Evolutionary conservation across 2,797 vertebrate species (phyloP).

Genomic region (Sorex maritimensis): DNA sequence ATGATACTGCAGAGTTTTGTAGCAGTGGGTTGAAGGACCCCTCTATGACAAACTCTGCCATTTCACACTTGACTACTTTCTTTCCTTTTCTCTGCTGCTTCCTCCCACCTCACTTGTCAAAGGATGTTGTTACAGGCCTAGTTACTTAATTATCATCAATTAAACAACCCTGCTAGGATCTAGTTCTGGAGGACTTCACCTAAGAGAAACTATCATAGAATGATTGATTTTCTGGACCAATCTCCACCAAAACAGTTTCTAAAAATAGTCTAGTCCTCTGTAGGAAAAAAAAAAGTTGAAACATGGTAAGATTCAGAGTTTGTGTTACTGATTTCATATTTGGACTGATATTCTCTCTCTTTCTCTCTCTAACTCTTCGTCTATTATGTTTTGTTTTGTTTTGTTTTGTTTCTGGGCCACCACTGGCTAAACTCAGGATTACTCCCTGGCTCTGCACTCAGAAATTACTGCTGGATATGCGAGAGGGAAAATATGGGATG

Average conservation of each 20-base stretch:
- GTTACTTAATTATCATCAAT: neutral
- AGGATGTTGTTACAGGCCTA: neutral
- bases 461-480: too few relatives aligned
- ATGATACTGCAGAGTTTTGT: neutral
- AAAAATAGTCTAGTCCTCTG: neutral
- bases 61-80: neutral
- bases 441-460: too few relatives aligned
- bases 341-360: neutral
- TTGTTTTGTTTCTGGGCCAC: too few relatives aligned
- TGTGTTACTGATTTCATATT: neutral
- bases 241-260: neutral
- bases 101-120: neutral
- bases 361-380: too few relatives aligned
- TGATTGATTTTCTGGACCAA: neutral
- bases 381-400: too few relatives aligned
- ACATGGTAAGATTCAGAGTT: neutral
- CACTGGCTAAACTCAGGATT: too few relatives aligned
- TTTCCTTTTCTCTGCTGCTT: neutral
- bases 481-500: neutral
- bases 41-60: neutral
- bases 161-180: neutral
- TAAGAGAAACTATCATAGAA: neutral
- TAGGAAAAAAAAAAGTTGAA: constrained; percentile 21
- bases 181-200: neutral
- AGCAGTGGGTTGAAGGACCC: neutral